Conservation (phyloP, 2,797 vertebrate genomes). For the Sebastiscus tertius region DNA sequence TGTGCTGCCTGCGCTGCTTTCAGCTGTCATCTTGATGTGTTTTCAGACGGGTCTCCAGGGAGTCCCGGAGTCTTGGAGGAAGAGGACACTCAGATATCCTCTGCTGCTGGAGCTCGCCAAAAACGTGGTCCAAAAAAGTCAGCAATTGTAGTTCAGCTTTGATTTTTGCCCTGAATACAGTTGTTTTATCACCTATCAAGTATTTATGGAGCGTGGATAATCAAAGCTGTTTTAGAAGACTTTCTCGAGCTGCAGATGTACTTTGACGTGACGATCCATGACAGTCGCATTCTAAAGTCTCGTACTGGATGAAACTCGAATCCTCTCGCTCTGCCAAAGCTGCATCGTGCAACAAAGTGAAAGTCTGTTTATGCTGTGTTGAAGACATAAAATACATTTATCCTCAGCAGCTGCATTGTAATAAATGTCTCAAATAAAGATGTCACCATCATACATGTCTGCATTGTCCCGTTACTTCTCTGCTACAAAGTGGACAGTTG, state of each 20-base stretch:
- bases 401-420: background rate
- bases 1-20: background rate
- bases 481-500: background rate
- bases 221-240: background rate
- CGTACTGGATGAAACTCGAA: slow-evolving; percentile 71
- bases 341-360: slow-evolving; percentile 15
- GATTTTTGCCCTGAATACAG: background rate
- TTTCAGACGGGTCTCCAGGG: slow-evolving; percentile 75
- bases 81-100: slow-evolving; percentile 73
- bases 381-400: background rate
- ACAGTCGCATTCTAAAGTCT: slow-evolving; percentile 72
- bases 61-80: slow-evolving; percentile 78
- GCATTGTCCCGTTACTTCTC: background rate
- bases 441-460: background rate
- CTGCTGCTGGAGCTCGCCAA: slow-evolving; percentile 68
- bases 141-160: slow-evolving; percentile 25
- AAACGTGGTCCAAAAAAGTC: slow-evolving; percentile 53
- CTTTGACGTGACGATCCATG: slow-evolving; percentile 58
- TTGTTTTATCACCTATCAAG: background rate
- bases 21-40: slow-evolving; percentile 46
- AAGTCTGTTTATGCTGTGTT: slow-evolving; percentile 1
- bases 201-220: background rate
- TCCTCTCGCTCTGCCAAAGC: slow-evolving; percentile 45
- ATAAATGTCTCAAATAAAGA: slow-evolving; percentile 43
- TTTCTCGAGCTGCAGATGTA: slow-evolving; percentile 18